phyloP scores from a whole-genome alignment of 2,797 vertebrate species.

The Urophycis tenuis region DNA sequence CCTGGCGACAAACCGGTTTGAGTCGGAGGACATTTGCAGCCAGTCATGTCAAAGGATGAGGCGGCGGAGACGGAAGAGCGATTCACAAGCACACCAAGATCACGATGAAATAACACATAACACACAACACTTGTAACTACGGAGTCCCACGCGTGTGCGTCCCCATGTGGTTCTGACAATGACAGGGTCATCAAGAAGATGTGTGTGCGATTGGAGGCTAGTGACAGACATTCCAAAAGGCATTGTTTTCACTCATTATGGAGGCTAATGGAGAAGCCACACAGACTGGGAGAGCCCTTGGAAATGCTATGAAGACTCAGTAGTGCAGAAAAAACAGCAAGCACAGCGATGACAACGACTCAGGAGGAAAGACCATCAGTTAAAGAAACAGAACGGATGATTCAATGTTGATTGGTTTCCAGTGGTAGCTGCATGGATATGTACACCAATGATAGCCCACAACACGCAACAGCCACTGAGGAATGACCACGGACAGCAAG shows the following conservation, averaged over 20 bases:
- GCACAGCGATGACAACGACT: neutral
- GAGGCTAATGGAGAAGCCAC: neutral
- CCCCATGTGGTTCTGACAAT: neutral
- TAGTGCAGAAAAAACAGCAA: neutral
- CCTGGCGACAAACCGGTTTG: conserved; percentile 17
- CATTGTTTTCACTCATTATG: neutral
- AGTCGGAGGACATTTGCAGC: conserved; percentile 36
- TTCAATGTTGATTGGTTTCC: conserved; percentile 45
- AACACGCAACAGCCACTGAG: conserved; percentile 40
- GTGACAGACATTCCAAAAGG: neutral
- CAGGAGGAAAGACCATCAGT: conserved; percentile 31
- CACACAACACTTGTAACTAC: neutral
- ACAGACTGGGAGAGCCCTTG: neutral
- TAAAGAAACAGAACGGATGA: conserved; percentile 40
- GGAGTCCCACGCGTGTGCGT: neutral
- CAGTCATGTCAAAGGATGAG: conserved; percentile 50
- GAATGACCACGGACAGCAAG: conserved; percentile 46
- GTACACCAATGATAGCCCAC: conserved; percentile 44
- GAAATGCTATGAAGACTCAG: neutral
- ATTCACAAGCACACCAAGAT: conserved; percentile 28
- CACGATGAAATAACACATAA: neutral
- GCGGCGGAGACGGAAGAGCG: conserved; percentile 39
- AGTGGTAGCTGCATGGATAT: conserved; percentile 41
- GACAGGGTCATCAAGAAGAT: neutral
- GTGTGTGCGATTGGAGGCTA: neutral